A percentile compares a stretch with the other conserved stretches of the same genome.
These are phyloP conservation scores for Scaptomyza reducta DNA, from an alignment of 2,888 invertebrate species.

Conservation along the genomic window DNA sequence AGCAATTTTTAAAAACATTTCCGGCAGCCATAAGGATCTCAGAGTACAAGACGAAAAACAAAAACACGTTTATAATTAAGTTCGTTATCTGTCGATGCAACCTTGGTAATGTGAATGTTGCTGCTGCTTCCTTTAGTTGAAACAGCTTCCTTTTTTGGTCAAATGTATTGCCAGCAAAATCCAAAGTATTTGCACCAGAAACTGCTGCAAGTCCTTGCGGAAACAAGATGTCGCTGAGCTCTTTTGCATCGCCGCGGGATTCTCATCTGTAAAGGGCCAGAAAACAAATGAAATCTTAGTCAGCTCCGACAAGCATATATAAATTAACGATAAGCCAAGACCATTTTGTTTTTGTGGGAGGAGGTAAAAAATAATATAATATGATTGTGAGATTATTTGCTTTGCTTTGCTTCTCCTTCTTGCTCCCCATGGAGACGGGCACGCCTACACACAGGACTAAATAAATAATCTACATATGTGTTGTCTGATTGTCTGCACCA, in stretches of 20 bases:
- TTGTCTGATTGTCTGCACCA: conserved; percentile 3
- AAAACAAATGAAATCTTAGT: conserved; percentile 16
- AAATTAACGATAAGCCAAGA: conserved; percentile 32
- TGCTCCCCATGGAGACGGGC: conserved; percentile 4
- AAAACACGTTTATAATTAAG: conserved; percentile 40
- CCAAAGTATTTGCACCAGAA: conserved; percentile 22
- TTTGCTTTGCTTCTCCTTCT: not conserved
- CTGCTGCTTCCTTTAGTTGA: conserved; percentile 12
- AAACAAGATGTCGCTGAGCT: conserved; percentile 85
- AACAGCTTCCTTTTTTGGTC: conserved; percentile 29
- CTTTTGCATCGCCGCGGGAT: conserved; percentile 95
- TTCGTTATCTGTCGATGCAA: conserved; percentile 21
- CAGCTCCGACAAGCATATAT: conserved; percentile 3
- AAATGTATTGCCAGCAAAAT: conserved; percentile 32
- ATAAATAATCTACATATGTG: conserved; percentile 63
- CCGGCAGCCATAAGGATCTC: conserved; percentile 2
- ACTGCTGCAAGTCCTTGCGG: conserved; percentile 29
- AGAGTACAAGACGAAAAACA: not conserved
- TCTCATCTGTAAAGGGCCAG: conserved; percentile 87
- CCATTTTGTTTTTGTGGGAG: conserved; percentile 8
- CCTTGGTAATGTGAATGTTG: conserved; percentile 18
- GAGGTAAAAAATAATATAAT: conserved; percentile 50
- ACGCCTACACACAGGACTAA: conserved; percentile 29
- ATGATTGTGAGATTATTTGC: conserved; percentile 52
- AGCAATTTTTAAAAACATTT: conserved; percentile 38